Conservation (phyloP, 30 jellyfish, hydroid and myxozoan species). For the Hydractinia symbiolongicarpus region DNA sequence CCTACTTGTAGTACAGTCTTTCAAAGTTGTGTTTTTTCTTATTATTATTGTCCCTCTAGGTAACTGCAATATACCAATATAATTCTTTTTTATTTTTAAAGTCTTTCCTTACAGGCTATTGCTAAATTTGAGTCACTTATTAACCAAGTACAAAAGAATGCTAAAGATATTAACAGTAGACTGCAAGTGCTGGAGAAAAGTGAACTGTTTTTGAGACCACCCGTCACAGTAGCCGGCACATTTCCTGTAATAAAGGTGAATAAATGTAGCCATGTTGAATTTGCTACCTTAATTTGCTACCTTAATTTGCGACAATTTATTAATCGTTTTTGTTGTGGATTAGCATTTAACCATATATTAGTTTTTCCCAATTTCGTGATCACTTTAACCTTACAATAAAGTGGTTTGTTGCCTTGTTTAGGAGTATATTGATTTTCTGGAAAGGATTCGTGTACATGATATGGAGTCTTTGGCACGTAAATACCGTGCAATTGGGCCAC, state of each 20-base stretch:
- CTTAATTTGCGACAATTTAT: not conserved
- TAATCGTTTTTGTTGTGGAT: not conserved
- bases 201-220: conserved; percentile 64
- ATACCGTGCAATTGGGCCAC: conserved; percentile 97
- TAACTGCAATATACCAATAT: no score
- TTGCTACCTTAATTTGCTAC: not conserved
- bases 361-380: not conserved
- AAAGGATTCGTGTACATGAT: conserved; percentile 57
- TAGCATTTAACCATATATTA: not conserved
- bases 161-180: conserved; percentile 72
- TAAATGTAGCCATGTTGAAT: not conserved
- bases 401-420: not conserved
- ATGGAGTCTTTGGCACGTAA: conserved; percentile 84
- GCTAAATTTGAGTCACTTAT: conserved; percentile 75
- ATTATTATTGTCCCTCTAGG: no score
- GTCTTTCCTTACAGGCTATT: conserved; percentile 54
- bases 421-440: conserved; percentile 89
- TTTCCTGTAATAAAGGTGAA: conserved; percentile 77
- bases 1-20: no score
- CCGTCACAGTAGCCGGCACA: conserved; percentile 43
- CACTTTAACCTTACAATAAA: not conserved
- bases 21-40: no score
- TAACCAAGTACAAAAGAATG: conserved; percentile 94
- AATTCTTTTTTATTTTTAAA: not conserved
- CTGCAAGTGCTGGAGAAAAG: conserved; percentile 61